Conservation (phyloP, 1,140 invertebrate species). For the Heterodera schachtii region DNA sequence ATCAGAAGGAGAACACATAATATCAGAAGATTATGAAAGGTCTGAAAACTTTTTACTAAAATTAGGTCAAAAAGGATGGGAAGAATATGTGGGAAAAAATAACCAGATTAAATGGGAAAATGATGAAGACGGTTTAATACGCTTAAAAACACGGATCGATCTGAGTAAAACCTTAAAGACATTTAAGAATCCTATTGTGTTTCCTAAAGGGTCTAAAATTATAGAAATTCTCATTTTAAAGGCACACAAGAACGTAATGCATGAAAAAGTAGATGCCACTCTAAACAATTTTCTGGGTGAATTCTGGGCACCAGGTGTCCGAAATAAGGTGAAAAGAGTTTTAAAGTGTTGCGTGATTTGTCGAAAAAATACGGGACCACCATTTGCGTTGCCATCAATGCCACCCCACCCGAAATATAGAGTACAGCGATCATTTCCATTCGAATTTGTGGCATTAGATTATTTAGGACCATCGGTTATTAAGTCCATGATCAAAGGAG, state of each 20-base stretch:
- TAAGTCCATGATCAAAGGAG: neutral
- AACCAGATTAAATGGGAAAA: conserved; percentile 1
- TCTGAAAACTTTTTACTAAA: neutral
- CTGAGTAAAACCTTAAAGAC: neutral
- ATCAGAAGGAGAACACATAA: neutral
- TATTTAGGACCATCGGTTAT: conserved; percentile 31
- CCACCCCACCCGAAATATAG: conserved; percentile 12
- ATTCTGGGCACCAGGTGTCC: conserved; percentile 18
- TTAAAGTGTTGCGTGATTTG: conserved; percentile 11
- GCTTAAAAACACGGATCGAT: conserved; percentile 5
- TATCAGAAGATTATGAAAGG: neutral
- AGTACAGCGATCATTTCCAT: neutral
- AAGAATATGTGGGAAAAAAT: neutral
- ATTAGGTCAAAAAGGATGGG: neutral
- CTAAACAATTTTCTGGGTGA: conserved; percentile 7
- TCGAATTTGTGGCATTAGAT: conserved; percentile 13
- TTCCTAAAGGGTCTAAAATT: conserved; percentile 5
- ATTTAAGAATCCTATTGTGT: conserved; percentile 2
- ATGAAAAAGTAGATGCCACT: neutral
- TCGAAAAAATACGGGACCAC: neutral
- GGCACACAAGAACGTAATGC: neutral
- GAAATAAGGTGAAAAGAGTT: neutral
- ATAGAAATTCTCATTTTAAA: too few species aligned
- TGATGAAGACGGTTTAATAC: conserved; percentile 1
- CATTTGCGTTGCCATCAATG: conserved; percentile 21